Percentiles rank a stretch among this genome's conserved stretches.
Conservation (phyloP, 2,797 vertebrate genomes). For the Caiman crocodilus region DNA sequence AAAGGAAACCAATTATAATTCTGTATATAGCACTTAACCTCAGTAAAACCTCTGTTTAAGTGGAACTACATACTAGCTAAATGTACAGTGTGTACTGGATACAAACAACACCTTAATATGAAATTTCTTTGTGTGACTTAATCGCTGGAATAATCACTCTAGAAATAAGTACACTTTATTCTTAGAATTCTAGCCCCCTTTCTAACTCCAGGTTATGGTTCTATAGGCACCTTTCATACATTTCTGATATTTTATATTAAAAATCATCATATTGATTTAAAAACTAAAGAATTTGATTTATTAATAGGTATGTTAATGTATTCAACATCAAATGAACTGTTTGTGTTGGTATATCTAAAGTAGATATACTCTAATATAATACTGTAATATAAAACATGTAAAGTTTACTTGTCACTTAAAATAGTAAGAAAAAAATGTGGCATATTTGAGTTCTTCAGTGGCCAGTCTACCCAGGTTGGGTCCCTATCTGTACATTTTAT, state of each 20-base stretch:
- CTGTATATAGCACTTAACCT: neutral
- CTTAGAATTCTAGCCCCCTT: neutral
- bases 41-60: neutral
- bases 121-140: neutral
- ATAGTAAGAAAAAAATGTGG: neutral
- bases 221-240: neutral
- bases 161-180: neutral
- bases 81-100: neutral
- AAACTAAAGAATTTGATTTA: neutral
- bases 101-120: neutral
- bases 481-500: too few relatives aligned
- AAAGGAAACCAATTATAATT: neutral
- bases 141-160: neutral
- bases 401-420: neutral
- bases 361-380: too few relatives aligned
- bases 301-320: neutral
- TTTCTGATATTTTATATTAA: neutral
- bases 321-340: fast-evolving
- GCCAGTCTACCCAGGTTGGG: too few relatives aligned
- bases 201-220: neutral
- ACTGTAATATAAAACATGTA: fast-evolving
- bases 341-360: neutral
- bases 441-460: too few relatives aligned
- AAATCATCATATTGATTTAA: neutral
- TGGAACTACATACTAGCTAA: neutral